phyloP scores from a whole-genome alignment of 1,140 invertebrate species.

The Plodia interpunctella region DNA sequence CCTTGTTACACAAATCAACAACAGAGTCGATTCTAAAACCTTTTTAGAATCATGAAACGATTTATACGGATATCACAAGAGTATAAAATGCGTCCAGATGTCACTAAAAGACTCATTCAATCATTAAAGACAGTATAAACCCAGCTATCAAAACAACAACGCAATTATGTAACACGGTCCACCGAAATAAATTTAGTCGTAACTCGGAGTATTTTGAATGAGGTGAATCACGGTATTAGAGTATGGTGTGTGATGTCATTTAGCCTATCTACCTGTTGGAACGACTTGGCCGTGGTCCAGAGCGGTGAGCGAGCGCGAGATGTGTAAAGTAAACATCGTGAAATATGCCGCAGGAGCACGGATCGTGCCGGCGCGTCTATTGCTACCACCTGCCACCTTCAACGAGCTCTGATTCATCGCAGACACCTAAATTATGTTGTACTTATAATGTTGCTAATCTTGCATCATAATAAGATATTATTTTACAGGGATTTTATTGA shows the following conservation, averaged over 20 bases:
- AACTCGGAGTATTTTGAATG: constrained; percentile 40
- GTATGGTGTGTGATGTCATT: constrained; percentile 59
- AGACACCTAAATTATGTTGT: constrained; percentile 2
- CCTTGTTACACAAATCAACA: constrained; percentile 14
- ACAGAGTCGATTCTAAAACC: not conserved
- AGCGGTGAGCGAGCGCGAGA: constrained; percentile 32
- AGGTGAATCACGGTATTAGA: constrained; percentile 49
- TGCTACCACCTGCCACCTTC: constrained; percentile 20
- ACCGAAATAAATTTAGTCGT: constrained; percentile 22
- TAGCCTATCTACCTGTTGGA: constrained; percentile 67
- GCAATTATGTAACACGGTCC: constrained; percentile 16
- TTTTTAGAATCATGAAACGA: not conserved
- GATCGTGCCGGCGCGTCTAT: constrained; percentile 29
- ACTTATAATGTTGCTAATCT: not conserved
- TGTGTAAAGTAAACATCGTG: constrained; percentile 53
- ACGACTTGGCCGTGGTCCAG: constrained; percentile 62
- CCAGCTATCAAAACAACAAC: constrained; percentile 20
- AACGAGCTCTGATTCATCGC: constrained; percentile 18
- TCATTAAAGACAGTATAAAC: not conserved
- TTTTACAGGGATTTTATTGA: not conserved
- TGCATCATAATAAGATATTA: not conserved
- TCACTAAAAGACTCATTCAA: not conserved
- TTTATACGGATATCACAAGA: not conserved
- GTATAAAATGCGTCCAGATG: not conserved
- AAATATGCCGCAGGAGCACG: constrained; percentile 30